phyloP scores from a whole-genome alignment of 2,888 invertebrate species.

The Plutella xylostella region DNA sequence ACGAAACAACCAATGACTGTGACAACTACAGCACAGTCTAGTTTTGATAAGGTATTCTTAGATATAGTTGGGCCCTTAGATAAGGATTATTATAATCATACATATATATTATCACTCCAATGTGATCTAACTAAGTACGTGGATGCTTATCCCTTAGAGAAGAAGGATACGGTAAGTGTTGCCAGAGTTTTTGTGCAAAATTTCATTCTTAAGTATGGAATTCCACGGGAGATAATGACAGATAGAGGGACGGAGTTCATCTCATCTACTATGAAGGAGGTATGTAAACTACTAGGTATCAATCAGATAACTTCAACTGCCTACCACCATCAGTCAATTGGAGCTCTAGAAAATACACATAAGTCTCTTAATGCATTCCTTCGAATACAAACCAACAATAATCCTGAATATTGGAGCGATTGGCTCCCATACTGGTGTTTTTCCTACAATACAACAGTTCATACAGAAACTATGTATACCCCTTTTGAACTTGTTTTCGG shows the following conservation, averaged over 20 bases:
- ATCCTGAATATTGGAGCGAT: too few relatives aligned
- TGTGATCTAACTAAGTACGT: slow-evolving; percentile 4
- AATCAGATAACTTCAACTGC: background rate
- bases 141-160: background rate
- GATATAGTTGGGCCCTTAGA: background rate
- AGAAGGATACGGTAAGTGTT: background rate
- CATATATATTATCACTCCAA: background rate
- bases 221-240: background rate
- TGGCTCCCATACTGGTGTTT: too few relatives aligned
- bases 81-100: background rate
- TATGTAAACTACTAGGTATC: background rate
- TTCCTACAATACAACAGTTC: background rate
- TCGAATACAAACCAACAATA: background rate
- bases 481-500: too few relatives aligned
- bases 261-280: background rate
- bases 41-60: background rate
- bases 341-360: slow-evolving; percentile 1
- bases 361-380: background rate
- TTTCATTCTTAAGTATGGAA: background rate
- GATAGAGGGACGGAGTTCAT: slow-evolving; percentile 1
- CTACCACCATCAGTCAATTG: background rate
- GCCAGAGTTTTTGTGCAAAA: background rate
- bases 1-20: background rate
- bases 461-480: background rate
- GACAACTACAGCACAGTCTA: background rate